These are phyloP conservation scores for Tauraco erythrolophus DNA, from an alignment of 2,113 vertebrate species.

Conservation along the genomic window DNA sequence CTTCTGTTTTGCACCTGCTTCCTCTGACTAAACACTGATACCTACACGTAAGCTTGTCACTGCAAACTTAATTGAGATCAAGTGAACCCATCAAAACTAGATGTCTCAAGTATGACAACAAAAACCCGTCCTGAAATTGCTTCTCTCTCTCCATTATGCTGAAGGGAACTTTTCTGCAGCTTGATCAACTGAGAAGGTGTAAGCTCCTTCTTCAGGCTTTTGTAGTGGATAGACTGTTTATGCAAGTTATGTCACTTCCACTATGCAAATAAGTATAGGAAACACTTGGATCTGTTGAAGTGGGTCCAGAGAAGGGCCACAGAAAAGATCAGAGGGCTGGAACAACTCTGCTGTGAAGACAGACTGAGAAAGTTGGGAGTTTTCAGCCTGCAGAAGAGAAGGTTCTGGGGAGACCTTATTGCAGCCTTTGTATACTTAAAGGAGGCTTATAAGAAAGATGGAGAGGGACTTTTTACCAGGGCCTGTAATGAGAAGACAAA, in stretches of 20 bases:
- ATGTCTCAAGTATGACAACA: not conserved
- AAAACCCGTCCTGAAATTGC: not conserved
- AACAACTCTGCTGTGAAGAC: not conserved
- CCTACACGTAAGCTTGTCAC: not conserved
- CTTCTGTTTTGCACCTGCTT: not conserved
- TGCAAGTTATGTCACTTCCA: not conserved
- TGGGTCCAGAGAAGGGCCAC: not conserved
- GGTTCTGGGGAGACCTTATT: rapidly evolving
- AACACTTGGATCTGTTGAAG: not conserved
- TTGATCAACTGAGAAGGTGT: not conserved
- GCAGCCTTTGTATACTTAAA: not conserved
- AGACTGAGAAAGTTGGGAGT: not conserved
- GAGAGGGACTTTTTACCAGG: not conserved
- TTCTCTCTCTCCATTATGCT: not conserved
- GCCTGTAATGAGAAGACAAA: not conserved
- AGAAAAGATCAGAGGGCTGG: not conserved
- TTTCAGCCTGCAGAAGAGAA: not conserved
- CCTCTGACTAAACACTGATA: not conserved
- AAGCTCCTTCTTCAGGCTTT: not conserved
- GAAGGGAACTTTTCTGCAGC: not conserved
- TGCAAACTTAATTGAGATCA: not conserved
- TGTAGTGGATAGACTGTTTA: not conserved
- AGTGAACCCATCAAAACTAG: not conserved
- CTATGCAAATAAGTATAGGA: not conserved
- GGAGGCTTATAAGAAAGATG: not conserved